Evolutionary conservation across 2,888 invertebrate species (phyloP).

Genomic region (Fissipunctia ypsillon): DNA sequence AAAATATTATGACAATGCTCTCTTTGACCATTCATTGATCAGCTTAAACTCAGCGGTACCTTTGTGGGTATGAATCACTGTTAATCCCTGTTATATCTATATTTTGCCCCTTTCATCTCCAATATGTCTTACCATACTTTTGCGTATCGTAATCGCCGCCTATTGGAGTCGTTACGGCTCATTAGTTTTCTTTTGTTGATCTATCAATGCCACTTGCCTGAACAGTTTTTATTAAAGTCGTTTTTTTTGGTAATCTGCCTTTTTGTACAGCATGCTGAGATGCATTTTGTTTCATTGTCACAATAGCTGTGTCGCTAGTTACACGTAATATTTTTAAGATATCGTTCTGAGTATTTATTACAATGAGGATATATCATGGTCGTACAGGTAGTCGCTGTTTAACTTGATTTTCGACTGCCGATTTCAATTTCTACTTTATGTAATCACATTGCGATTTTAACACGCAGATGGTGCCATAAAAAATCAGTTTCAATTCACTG

Average conservation of each 20-base stretch:
- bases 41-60: not conserved
- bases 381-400: constrained; percentile 58
- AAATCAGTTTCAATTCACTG: not conserved
- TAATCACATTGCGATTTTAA: not conserved
- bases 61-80: not conserved
- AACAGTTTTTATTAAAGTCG: constrained; percentile 36
- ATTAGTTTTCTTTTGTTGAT: constrained; percentile 48
- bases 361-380: constrained; percentile 69
- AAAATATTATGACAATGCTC: not conserved
- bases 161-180: constrained; percentile 51
- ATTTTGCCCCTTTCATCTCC: not conserved
- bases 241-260: constrained; percentile 16
- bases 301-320: not conserved
- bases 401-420: not conserved
- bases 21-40: not conserved
- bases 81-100: not conserved
- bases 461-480: too few relatives aligned
- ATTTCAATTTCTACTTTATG: not conserved
- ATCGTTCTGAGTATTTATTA: constrained; percentile 24
- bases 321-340: constrained; percentile 18
- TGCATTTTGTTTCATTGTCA: constrained; percentile 47
- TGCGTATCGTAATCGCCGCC: not conserved
- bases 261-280: constrained; percentile 3
- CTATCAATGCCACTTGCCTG: constrained; percentile 63
- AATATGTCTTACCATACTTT: not conserved